phyloP scores from a whole-genome alignment of 2,888 invertebrate genomes.

The Parelbella ahira region DNA sequence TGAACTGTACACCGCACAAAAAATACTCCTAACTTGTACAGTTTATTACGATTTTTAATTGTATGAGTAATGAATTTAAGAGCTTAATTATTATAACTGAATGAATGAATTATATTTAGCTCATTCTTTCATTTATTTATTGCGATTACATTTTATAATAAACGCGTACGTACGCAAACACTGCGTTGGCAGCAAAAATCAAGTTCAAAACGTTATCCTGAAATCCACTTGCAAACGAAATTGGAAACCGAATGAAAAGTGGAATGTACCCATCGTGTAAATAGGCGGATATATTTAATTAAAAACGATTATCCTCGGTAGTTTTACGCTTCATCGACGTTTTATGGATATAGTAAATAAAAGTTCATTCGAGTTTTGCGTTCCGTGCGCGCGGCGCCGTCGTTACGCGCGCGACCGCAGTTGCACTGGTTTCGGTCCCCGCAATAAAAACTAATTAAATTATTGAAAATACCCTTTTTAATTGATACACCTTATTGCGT shows the following conservation, averaged over 20 bases:
- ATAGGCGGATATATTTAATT: conserved; percentile 55
- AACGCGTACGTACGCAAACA: too few species aligned
- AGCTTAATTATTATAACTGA: too few species aligned
- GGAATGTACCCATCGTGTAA: conserved; percentile 29
- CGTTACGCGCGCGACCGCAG: conserved; percentile 34
- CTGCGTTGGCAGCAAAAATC: conserved; percentile 8
- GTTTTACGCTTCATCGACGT: conserved; percentile 69
- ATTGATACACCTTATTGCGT: conserved; percentile 26
- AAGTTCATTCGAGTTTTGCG: conserved; percentile 49
- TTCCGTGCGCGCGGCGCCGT: conserved; percentile 41
- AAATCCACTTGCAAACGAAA: conserved; percentile 16
- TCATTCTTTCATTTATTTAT: too few species aligned
- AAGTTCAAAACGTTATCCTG: conserved; percentile 12
- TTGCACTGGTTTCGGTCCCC: conserved; percentile 26
- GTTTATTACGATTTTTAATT: too few species aligned
- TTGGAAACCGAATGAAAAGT: conserved; percentile 26
- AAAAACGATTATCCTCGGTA: conserved; percentile 64
- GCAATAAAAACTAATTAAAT: conserved; percentile 30
- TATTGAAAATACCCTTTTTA: conserved; percentile 27
- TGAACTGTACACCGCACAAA: too few species aligned
- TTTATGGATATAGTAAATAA: conserved; percentile 68
- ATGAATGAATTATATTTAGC: too few species aligned
- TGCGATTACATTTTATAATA: too few species aligned
- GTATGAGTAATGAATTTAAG: too few species aligned
- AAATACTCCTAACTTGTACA: too few species aligned